Conservation (phyloP, 2,888 invertebrate species). For the Acanthosoma haemorrhoidale region DNA sequence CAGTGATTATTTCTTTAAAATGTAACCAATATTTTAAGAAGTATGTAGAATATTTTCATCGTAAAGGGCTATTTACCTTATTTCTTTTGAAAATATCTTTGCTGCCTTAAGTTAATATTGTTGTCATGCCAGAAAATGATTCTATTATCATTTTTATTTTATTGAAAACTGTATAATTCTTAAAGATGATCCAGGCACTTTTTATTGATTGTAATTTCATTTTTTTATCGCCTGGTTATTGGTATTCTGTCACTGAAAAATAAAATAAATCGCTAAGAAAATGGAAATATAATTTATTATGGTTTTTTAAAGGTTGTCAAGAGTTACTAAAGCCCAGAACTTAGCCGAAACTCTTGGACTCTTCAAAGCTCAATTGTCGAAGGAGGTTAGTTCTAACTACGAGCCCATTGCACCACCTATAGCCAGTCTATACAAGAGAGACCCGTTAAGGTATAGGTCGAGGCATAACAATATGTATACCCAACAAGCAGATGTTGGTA, state of each 20-base stretch:
- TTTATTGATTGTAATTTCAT: neutral
- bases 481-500: slow-evolving; percentile 63
- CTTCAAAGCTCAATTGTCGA: neutral
- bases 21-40: neutral
- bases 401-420: neutral
- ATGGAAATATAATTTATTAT: neutral
- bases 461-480: slow-evolving; percentile 64
- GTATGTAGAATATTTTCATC: neutral
- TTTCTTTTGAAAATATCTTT: no score
- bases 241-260: neutral
- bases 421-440: slow-evolving; percentile 70
- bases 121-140: no score
- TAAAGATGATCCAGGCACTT: no score
- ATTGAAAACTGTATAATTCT: no score
- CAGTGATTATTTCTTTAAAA: neutral
- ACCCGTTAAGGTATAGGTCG: slow-evolving; percentile 69
- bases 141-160: no score
- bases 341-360: neutral
- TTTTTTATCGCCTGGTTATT: neutral
- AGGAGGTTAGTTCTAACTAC: neutral
- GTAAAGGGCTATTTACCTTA: neutral
- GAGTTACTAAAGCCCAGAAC: neutral
- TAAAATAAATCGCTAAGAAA: no score
- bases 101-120: no score
- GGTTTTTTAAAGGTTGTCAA: neutral